Conservation (phyloP, 2,888 invertebrate species). For the Aporophyla lueneburgensis region DNA sequence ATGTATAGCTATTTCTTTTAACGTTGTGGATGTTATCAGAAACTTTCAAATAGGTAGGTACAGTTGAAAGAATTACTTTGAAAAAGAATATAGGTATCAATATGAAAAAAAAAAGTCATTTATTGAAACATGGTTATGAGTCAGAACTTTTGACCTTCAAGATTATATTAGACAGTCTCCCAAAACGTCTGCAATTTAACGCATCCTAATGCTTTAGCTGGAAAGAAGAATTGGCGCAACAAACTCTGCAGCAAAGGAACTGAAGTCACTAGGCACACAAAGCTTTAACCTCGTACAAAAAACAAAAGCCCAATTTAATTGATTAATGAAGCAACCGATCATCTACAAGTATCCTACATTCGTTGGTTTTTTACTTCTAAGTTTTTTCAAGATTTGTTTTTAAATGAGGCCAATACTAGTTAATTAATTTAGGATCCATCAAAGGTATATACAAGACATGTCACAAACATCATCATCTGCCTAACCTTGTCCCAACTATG, state of each 20-base stretch:
- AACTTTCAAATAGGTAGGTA: neutral
- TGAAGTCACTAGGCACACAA: too few species aligned
- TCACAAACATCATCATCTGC: too few species aligned
- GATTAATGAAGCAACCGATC: neutral
- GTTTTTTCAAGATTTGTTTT: neutral
- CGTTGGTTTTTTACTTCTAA: neutral
- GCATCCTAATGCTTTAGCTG: too few species aligned
- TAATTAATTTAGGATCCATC: too few species aligned
- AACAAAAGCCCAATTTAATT: neutral
- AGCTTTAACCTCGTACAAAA: too few species aligned
- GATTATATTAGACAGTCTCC: too few species aligned
- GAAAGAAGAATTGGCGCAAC: too few species aligned
- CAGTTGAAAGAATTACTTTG: neutral
- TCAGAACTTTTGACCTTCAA: too few species aligned
- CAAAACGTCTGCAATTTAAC: too few species aligned
- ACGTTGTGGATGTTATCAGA: neutral
- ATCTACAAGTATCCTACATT: neutral
- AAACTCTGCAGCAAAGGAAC: neutral
- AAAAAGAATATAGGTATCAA: neutral
- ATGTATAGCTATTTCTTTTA: neutral
- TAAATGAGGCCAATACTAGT: neutral
- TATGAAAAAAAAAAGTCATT: neutral
- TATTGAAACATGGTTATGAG: too few species aligned
- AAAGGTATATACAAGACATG: too few species aligned
- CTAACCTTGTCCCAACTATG: too few species aligned